Base-by-base conservation (phyloP, 2,797 vertebrate genomes). In the Gymnoscopelus microlampas region DNA sequence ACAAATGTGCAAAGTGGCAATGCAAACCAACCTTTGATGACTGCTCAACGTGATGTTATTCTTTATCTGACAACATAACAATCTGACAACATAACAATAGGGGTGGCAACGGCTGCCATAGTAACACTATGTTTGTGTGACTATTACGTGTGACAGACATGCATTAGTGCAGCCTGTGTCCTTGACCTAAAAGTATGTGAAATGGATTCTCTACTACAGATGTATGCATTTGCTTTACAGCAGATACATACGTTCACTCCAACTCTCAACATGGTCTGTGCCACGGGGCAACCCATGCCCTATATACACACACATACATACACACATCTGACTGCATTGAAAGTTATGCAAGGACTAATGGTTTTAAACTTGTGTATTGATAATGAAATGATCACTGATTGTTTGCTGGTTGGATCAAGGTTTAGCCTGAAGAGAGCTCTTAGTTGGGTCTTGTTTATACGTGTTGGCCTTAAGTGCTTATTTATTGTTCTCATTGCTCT, bases 41-140 rank as follows among this genome's bases (percentile, higher is more conserved):
- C 39, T n/a, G 48, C 60, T 74, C 11, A 9, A 5, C 66, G 12
- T 53, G 13, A 81, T 44, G 9, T 61, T 73, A 8, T 19, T 29
- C 26, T 29, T 44, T 44, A 73, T 66, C 29, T 71, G 48, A 44
- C 54, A 61, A 50, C 58, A 64, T 54, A 39, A 9, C 10, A 62
- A 24, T 47, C 29, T 71, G 48, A 44, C 54, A 61, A 50, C 58
- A 64, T 54, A 39, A 9, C 10, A 62, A 24, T 47, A 50, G 47
- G 57, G 39, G 23, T 73, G 66, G 77, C 84, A 87, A 90, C 83
- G 19, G 92, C 92, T 88, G 68, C 82, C 79, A 85, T 74, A 76
- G 68, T 67, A 78, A 89, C 86, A 61, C 19, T 15, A 44, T 70
- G 68, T 82, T 74, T 78, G 49, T 78, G 58, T 65, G 53, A 76